Conservation (phyloP, 2,797 vertebrate species). For the Xenentodon cancila region DNA sequence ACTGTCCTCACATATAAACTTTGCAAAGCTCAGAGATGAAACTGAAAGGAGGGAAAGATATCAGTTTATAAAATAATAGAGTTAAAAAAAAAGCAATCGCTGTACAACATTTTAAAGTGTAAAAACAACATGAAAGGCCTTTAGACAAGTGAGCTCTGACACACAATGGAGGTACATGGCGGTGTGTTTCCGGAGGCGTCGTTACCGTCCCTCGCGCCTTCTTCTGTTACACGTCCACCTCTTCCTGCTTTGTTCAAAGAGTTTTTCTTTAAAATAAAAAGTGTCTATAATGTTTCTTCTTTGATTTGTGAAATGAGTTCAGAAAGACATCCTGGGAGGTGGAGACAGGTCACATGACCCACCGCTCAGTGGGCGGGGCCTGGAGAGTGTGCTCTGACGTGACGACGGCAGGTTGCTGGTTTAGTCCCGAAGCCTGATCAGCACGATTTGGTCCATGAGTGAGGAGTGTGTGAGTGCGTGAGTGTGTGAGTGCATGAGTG, state of each 20-base stretch:
- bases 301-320: conserved; percentile 29
- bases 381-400: conserved; percentile 55
- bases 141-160: conserved; percentile 37
- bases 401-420: conserved; percentile 33
- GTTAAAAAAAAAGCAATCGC: conserved; percentile 1
- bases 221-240: conserved; percentile 2
- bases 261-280: conserved; percentile 31
- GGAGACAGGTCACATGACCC: conserved; percentile 16
- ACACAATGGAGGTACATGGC: conserved; percentile 62
- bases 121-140: conserved; percentile 22
- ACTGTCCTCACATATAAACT: conserved; percentile 22
- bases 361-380: conserved; percentile 8
- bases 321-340: conserved; percentile 37
- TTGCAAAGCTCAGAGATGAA: conserved; percentile 28
- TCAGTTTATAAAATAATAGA: background rate
- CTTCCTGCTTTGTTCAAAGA: conserved; percentile 25
- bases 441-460: conserved; percentile 13
- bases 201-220: conserved; percentile 28
- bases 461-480: background rate
- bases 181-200: conserved; percentile 46
- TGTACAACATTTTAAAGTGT: conserved; percentile 38
- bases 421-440: conserved; percentile 43
- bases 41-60: conserved; percentile 6
- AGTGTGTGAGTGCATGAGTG: background rate
- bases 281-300: conserved; percentile 40